Evolutionary conservation across 2,797 vertebrate species (phyloP), one percentile per base, ranked within the genome.

Genomic region (Geotrypetes seraphini): DNA sequence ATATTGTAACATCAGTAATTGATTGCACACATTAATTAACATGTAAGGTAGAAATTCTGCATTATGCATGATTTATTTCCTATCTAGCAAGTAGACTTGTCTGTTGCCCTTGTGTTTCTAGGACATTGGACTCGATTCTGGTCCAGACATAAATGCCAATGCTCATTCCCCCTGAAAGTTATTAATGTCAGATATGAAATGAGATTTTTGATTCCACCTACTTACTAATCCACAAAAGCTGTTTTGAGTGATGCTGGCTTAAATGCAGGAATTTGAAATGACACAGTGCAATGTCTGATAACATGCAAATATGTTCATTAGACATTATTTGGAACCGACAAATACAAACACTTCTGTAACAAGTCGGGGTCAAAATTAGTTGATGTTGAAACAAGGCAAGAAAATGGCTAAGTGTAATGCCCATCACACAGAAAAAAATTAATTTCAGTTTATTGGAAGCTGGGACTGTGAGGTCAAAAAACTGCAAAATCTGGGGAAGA

Each of bases 1-100:
- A 81, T 76, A 78, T 76, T 85, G 79, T 79, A 85, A 79, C 83
- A 84, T 85, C 81, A 69, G 78, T 85, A 88, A 86, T 89, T 88
- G 85, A 89, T 89, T 87, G 82, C 85, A 79, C 81, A 83, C 83
- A 85, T 84, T 84, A 85, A 88, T 88, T 89, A 86, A 86, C 83
- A 83, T 80, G 79, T 83, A 79, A 87, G 84, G 83, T 83, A 86
- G 83, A 75, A 83, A 83, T 83, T 80, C 81, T 79, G 79, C 82
- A 87, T 86, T 85, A 79, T 80, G 78, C 49, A 69, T 86, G 83
- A 83, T 85, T 85, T 86, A 87, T 89, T 87, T 77, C 71, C 81
- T 83, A 85, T 83, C 81, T 84, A 74, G 77, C 77, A 78, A 78
- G 75, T 66, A 79, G 79, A 71, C 75, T 65, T 80, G 73, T 79